Evolutionary conservation across 2,113 vertebrate species (phyloP).

Genomic region (Gymnorhina tibicen): DNA sequence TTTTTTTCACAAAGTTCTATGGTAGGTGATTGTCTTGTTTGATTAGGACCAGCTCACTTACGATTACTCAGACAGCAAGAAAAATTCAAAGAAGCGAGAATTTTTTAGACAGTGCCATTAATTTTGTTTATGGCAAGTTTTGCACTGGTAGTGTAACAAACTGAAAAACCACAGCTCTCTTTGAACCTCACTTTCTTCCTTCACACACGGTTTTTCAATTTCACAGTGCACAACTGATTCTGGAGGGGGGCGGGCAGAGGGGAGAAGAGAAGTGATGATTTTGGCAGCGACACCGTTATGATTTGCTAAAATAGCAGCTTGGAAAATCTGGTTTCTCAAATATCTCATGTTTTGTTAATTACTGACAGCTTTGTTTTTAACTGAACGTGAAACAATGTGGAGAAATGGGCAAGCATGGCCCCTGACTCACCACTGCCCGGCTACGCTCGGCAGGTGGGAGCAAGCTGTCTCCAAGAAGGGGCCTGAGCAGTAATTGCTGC

Average conservation of each 20-base stretch:
- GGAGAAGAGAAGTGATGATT: conserved; percentile 51
- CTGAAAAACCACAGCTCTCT: conserved; percentile 39
- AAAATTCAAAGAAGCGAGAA: background rate
- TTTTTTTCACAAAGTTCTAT: background rate
- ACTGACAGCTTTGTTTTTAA: conserved; percentile 72
- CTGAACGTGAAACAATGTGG: conserved; percentile 68
- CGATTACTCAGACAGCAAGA: background rate
- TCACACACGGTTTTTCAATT: conserved; percentile 32
- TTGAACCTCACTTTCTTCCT: conserved; percentile 60
- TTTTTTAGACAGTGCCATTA: background rate
- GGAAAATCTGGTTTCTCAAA: conserved; percentile 72
- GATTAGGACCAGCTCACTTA: background rate
- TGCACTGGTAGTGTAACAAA: conserved; percentile 8
- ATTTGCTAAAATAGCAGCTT: conserved; percentile 72
- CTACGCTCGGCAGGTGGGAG: conserved; percentile 64
- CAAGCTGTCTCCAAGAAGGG: conserved; percentile 17
- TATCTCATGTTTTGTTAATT: conserved; percentile 72
- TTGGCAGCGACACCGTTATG: conserved; percentile 54
- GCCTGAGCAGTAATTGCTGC: conserved; percentile 16
- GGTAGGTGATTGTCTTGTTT: background rate
- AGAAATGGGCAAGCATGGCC: conserved; percentile 53
- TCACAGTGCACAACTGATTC: conserved; percentile 38
- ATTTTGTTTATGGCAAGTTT: conserved; percentile 58
- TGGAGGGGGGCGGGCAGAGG: background rate
- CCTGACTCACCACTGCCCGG: conserved; percentile 56